These are phyloP conservation scores for Epinotia brunnichana DNA, from an alignment of 2,888 invertebrate species.

Conservation along the genomic window DNA sequence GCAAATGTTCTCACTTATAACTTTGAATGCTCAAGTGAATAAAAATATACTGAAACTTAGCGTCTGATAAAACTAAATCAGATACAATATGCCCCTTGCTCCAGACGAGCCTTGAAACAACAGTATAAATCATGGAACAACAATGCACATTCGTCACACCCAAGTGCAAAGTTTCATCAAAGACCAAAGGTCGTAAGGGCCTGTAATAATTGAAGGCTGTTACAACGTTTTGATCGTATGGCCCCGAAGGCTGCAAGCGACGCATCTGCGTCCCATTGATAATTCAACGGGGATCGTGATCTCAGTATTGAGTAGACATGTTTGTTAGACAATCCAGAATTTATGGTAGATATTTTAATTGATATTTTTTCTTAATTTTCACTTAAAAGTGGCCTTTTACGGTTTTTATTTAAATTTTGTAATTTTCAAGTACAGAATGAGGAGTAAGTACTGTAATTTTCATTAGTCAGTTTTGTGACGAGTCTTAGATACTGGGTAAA, in stretches of 20 bases:
- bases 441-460: too few species aligned
- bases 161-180: not conserved
- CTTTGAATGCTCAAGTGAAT: not conserved
- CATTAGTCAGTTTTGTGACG: too few species aligned
- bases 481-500: too few species aligned
- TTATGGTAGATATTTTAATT: too few species aligned
- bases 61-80: not conserved
- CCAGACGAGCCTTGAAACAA: constrained; percentile 23
- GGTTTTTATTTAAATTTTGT: too few species aligned
- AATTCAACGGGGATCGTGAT: constrained; percentile 32
- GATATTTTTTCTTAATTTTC: too few species aligned
- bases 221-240: not conserved
- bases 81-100: constrained; percentile 2
- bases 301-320: constrained; percentile 17
- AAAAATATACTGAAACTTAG: not conserved
- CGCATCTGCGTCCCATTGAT: constrained; percentile 41
- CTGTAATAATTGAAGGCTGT: not conserved
- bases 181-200: not conserved
- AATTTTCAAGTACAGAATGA: too few species aligned
- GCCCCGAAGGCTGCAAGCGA: constrained; percentile 22
- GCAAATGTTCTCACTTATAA: too few species aligned
- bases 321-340: not conserved
- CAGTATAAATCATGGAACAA: constrained; percentile 39
- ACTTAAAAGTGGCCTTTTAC: too few species aligned
- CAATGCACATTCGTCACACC: constrained; percentile 37